Evolutionary conservation across 1,140 invertebrate genomes (phyloP).

Genomic region (Ips typographus): DNA sequence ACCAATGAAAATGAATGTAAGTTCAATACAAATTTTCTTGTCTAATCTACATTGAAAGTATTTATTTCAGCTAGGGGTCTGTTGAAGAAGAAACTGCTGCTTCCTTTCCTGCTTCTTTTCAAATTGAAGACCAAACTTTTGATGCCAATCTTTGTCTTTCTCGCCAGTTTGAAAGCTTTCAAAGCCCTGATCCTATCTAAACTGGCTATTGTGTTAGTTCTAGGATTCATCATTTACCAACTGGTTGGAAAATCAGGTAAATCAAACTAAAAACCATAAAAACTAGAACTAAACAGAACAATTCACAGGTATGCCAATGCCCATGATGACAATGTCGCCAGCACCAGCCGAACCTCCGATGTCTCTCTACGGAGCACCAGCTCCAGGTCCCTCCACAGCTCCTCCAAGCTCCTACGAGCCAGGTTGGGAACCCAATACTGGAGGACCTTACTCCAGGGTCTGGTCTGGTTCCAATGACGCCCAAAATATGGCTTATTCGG

Average conservation of each 20-base stretch:
- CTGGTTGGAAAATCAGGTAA: constrained; percentile 66
- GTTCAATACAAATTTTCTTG: constrained; percentile 6
- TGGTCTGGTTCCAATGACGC: constrained; percentile 62
- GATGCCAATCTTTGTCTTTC: constrained; percentile 76
- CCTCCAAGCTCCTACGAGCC: constrained; percentile 66
- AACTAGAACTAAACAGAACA: not conserved
- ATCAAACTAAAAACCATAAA: not conserved
- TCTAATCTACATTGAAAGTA: constrained; percentile 15
- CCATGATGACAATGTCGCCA: constrained; percentile 67
- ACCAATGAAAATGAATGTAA: constrained; percentile 57
- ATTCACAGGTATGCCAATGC: constrained; percentile 68
- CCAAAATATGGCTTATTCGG: constrained; percentile 75
- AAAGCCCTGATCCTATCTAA: constrained; percentile 83
- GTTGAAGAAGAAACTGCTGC: constrained; percentile 78
- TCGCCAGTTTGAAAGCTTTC: constrained; percentile 77
- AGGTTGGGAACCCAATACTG: constrained; percentile 66
- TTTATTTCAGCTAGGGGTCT: constrained; percentile 59
- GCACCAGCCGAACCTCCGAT: constrained; percentile 56
- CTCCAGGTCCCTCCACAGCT: constrained; percentile 58
- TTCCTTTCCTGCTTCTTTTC: constrained; percentile 74
- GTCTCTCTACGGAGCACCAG: constrained; percentile 63
- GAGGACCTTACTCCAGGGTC: constrained; percentile 72
- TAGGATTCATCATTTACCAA: constrained; percentile 77
- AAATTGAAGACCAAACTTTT: constrained; percentile 82
- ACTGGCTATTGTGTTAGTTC: constrained; percentile 73